phyloP scores from a whole-genome alignment of 2,888 invertebrate species.

The Cistogaster globosa region DNA sequence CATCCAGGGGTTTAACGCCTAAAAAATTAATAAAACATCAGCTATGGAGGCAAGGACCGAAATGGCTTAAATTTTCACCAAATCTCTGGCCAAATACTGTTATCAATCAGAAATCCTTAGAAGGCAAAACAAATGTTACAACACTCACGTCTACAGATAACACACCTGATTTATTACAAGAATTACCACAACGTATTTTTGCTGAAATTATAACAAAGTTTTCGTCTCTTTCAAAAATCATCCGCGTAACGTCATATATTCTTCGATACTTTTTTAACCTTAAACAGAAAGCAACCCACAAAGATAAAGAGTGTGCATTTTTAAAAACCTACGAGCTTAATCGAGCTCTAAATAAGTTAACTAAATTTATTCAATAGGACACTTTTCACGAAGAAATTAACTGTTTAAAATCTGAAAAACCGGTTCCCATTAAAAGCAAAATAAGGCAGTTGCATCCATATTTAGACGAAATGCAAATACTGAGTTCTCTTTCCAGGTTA shows the following conservation, averaged over 20 bases:
- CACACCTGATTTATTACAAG: too few relatives aligned
- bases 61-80: background rate
- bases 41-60: background rate
- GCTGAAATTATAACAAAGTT: background rate
- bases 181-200: background rate
- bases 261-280: background rate
- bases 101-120: background rate
- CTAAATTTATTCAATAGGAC: background rate
- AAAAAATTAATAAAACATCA: constrained; percentile 1
- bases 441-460: background rate
- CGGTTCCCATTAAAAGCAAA: background rate
- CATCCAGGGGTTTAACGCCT: background rate
- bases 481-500: background rate
- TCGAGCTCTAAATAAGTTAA: background rate
- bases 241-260: background rate
- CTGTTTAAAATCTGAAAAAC: background rate
- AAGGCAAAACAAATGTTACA: too few relatives aligned
- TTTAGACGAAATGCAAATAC: constrained; percentile 6
- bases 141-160: too few relatives aligned
- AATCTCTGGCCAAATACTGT: background rate
- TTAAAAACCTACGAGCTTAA: constrained; percentile 1
- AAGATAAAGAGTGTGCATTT: background rate
- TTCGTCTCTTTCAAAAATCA: background rate
- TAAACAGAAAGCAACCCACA: background rate
- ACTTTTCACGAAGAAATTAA: background rate